Evolutionary conservation across 2,113 vertebrate species (phyloP).

Genomic region (Harpagus bidentatus): DNA sequence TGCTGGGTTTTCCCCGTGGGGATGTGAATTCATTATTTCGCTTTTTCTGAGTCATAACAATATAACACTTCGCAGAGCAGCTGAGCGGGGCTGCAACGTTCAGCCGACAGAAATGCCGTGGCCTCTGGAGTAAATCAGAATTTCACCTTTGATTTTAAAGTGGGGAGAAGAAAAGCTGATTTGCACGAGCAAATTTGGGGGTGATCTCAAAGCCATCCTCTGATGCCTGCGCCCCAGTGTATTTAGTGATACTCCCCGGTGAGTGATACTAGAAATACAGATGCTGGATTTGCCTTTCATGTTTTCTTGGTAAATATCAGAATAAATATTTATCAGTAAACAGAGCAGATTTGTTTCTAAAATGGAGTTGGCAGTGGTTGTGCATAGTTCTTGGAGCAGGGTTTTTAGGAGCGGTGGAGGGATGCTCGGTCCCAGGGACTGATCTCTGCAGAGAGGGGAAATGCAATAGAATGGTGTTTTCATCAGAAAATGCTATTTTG

Average conservation of each 20-base stretch:
- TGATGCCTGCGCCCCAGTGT: background rate
- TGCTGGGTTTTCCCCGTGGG: background rate
- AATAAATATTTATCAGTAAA: constrained; percentile 54
- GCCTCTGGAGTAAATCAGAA: background rate
- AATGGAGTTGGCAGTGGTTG: background rate
- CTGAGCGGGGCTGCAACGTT: background rate
- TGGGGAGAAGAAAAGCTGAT: background rate
- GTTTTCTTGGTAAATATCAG: constrained; percentile 3
- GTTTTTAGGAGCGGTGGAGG: background rate
- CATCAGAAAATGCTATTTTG: background rate
- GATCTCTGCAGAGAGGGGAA: background rate
- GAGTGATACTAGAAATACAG: background rate
- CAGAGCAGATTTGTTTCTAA: background rate
- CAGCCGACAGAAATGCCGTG: rapidly evolving
- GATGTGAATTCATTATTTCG: background rate
- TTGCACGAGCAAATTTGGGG: background rate
- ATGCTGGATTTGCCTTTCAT: constrained; percentile 25
- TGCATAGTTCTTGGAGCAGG: background rate
- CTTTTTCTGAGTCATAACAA: background rate
- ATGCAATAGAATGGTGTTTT: background rate
- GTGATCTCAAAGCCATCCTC: background rate
- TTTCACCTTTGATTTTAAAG: background rate
- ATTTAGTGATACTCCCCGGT: background rate
- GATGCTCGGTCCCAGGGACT: background rate
- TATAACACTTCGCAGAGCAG: background rate